These are phyloP conservation scores for Mylabris sibirica DNA, from an alignment of 2,888 invertebrate species.

Conservation along the genomic window DNA sequence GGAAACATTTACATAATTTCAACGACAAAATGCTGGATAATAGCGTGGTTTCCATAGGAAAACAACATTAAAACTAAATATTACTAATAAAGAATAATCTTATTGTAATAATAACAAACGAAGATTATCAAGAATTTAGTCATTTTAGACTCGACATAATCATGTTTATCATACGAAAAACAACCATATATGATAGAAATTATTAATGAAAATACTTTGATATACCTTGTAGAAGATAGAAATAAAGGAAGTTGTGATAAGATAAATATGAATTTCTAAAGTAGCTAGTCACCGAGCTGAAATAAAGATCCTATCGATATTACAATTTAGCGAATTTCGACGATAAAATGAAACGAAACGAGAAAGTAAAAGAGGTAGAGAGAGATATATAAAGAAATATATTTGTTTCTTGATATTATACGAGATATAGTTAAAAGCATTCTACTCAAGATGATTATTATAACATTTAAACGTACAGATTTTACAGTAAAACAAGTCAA, in stretches of 20 bases:
- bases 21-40: conserved; percentile 1
- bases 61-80: conserved; percentile 4
- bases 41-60: not conserved
- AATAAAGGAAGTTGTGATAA: not conserved
- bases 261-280: not conserved
- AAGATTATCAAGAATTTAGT: not conserved
- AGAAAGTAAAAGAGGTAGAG: not conserved
- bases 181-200: not conserved
- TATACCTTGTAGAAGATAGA: not conserved
- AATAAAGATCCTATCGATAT: conserved; percentile 13
- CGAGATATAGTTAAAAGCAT: not conserved
- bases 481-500: not conserved
- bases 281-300: not conserved
- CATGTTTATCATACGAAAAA: not conserved
- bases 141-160: not conserved
- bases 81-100: not conserved
- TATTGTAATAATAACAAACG: not conserved
- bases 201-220: not conserved
- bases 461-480: not conserved
- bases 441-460: not conserved
- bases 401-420: not conserved
- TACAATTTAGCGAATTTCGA: not conserved
- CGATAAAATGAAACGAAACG: not conserved
- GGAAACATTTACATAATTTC: conserved; percentile 12
- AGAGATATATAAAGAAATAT: not conserved